Evolutionary conservation across 2,888 invertebrate species (phyloP).

Genomic region (Branchipolynoe longqiensis): DNA sequence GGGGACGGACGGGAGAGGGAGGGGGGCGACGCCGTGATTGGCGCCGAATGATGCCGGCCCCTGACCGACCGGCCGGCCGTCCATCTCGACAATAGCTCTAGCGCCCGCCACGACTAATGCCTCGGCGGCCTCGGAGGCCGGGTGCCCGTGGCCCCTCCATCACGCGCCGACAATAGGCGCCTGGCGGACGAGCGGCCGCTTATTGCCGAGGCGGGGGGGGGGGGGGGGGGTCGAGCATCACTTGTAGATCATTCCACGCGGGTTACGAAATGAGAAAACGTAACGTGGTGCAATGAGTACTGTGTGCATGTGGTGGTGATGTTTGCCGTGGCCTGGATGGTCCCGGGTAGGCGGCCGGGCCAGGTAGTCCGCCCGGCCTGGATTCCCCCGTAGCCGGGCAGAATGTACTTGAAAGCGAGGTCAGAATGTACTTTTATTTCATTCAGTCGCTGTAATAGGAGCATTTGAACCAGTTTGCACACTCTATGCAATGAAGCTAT

Average conservation of each 20-base stretch:
- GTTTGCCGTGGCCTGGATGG: too few species aligned
- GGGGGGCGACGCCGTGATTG: background rate
- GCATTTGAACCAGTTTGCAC: too few species aligned
- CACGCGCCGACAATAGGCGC: constrained; percentile 21
- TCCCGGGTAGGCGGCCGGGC: too few species aligned
- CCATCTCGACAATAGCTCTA: background rate
- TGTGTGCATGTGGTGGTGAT: too few species aligned
- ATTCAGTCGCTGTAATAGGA: too few species aligned
- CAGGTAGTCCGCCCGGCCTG: too few species aligned
- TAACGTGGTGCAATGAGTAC: background rate
- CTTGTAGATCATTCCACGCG: background rate
- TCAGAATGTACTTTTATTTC: too few species aligned
- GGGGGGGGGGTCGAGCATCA: background rate
- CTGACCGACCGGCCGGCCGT: background rate
- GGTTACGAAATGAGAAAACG: background rate
- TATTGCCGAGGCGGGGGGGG: constrained; percentile 18
- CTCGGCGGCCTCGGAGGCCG: background rate
- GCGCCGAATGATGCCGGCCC: constrained; percentile 20
- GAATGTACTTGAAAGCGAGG: too few species aligned
- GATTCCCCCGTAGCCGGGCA: too few species aligned
- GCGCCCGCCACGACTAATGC: constrained; percentile 4
- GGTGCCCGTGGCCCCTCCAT: constrained; percentile 9
- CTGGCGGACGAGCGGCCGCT: background rate
- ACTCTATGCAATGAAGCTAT: too few species aligned
- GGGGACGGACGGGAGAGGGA: background rate